Evolutionary conservation across 1,140 invertebrate genomes (phyloP), one percentile per base, ranked within the genome.

Genomic region (Epicauta chinensis): DNA sequence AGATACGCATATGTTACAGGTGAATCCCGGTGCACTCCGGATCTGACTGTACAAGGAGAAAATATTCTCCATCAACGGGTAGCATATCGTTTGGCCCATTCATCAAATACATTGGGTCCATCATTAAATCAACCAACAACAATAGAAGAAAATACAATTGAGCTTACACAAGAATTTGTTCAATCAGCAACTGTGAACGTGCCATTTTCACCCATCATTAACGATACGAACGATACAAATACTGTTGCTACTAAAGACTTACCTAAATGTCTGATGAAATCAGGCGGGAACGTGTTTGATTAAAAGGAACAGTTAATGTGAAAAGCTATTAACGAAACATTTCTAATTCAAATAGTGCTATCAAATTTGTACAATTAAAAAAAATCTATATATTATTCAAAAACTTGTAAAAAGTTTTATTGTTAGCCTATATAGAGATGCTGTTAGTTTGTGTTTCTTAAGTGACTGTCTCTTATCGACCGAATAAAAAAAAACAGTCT

Each of bases 21-120:
- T 74, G 61, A 74, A 69, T 62, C 71, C 64, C 43, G 71, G 66
- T 38, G 71, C 70, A 40, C 72, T 72, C 58, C 64, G 72, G 46
- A 72, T 74, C 49, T 74, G 71, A 74, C 66, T 71, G 55, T 69
- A 69, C 62, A 71, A 67, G 16, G 31, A 63, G 57, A 62, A 60
- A 57, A 68, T 64, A 61, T 55, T 67, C 36, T 55, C 63, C 49
- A 64, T 48, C 58, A 63, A 53, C 57, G 61, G 58, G 47, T 67
- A 55, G 59, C 59, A 30, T 49, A 44, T 44, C 48, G 57, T 46
- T 48, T 59, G 42, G 59, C 59, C 38, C 49, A 62, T 41, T 48
- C 43, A 41, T 14, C 50, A 23, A 47, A 13, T 14, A 12, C 32
- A 32, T 2, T 23, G 23, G 23, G 23, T 23, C 45, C 53, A 37